Base-by-base conservation (phyloP, 2,888 invertebrate species). In the Trissoscelio sp. region DNA sequence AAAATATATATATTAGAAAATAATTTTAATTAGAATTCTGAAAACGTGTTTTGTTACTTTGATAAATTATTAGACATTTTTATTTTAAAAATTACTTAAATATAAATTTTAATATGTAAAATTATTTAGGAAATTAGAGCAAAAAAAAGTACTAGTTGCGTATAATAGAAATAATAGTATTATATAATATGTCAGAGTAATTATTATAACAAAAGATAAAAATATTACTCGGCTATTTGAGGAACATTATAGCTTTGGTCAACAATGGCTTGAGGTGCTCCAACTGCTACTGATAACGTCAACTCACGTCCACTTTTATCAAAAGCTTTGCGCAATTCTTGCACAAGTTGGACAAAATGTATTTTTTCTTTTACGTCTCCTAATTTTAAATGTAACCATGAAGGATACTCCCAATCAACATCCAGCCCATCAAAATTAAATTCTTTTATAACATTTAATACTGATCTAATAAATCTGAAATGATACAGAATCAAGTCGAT, bases 381-480 rank as follows among this genome's bases (percentile, higher is more conserved):
- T 14, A 70, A 5, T 28, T n/a, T 48, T 9, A 18, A 55, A 44
- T 44, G 79, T 7, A 89, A 86, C 87, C 95, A 93, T 0, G 94
- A 95, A 0, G 97, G 97, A 90, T 97, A 97, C 89, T 97, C 97
- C 96, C 96, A 97, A 88, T 97, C 97, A 28, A 97, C 91, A 91
- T 97, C 96, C 0, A 96, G 90, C 4, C 96, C 96, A 90, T 96
- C 95, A 24, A 95, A 90, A 37, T 92, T 92, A 81, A 93, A 93
- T 22, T 92, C 91, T 77, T 92, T 92, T 28, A 95, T 91, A 42
- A 93, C 89, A 77, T 92, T 88, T 83, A 93, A 85, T 16, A 93
- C 92, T 4, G 93, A 93, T 80, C 88, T 87, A 46, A 94, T 93
- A 86, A 94, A 94, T 74, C 93, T 93, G 84, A 78, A 88, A 88